A percentile compares a stretch with the other conserved stretches of the same genome.
Conservation (phyloP, 2,888 invertebrate species). For the Rhogogaster chlorosoma region DNA sequence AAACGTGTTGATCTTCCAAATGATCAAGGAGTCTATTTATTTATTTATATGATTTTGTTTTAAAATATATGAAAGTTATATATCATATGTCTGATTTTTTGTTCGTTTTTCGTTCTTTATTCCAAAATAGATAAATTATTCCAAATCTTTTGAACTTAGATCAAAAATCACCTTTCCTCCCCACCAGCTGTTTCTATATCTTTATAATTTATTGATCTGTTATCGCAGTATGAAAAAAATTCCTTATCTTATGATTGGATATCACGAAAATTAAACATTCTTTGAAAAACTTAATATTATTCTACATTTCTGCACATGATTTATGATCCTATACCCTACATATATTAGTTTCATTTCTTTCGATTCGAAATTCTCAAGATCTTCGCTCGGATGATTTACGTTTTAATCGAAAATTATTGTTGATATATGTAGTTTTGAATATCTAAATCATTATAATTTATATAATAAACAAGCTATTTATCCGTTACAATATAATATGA, state of each 20-base stretch:
- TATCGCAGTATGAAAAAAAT: not conserved
- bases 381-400: not conserved
- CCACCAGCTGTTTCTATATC: not conserved
- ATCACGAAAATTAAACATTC: not conserved
- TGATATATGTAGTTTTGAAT: not conserved
- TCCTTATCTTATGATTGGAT: not conserved
- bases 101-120: not conserved
- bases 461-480: not conserved
- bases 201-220: not conserved
- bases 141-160: not conserved
- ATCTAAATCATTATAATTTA: not conserved
- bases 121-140: not conserved
- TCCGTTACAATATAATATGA: not conserved
- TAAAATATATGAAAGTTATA: constrained; percentile 30
- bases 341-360: not conserved
- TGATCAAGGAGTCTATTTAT: constrained; percentile 38
- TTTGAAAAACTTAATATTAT: not conserved
- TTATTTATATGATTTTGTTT: constrained; percentile 47
- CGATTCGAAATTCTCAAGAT: not conserved
- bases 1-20: constrained; percentile 35
- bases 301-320: not conserved
- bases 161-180: not conserved
- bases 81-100: constrained; percentile 22
- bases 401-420: not conserved
- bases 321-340: not conserved